Conservation (phyloP, 2,113 vertebrate genomes). For the Carettochelys insculpta region DNA sequence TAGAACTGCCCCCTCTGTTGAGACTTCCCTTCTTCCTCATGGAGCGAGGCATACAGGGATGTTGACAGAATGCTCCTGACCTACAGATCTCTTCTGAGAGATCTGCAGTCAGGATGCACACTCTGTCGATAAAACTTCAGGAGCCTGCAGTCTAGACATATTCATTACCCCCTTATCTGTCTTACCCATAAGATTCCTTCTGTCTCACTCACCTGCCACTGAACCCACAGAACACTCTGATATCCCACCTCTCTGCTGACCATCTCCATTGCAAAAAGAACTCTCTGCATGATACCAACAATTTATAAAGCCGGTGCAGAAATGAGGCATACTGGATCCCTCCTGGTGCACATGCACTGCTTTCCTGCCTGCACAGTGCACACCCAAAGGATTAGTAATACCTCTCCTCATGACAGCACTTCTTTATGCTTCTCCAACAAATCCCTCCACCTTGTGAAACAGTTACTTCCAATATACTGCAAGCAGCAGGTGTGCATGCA, state of each 20-base stretch:
- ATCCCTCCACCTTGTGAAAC: background rate
- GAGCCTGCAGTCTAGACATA: too few species aligned
- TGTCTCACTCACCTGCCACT: background rate
- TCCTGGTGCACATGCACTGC: background rate
- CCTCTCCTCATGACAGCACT: background rate
- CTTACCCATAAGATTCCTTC: background rate
- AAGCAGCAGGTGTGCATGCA: background rate
- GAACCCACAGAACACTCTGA: background rate
- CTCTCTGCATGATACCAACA: background rate
- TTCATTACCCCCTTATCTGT: too few species aligned
- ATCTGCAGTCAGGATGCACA: too few species aligned
- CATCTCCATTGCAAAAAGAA: background rate
- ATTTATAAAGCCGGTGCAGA: background rate
- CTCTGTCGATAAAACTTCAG: too few species aligned
- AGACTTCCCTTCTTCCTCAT: too few species aligned
- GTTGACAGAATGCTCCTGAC: too few species aligned
- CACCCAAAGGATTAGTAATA: background rate
- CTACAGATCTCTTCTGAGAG: too few species aligned
- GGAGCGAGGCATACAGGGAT: too few species aligned
- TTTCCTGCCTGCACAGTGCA: background rate
- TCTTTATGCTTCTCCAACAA: background rate
- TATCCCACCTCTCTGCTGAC: background rate
- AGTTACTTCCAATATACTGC: background rate
- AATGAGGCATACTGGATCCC: background rate
- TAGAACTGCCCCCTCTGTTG: too few species aligned